Conservation (phyloP, 2,797 vertebrate species). For the Ctenopoma multispine region DNA sequence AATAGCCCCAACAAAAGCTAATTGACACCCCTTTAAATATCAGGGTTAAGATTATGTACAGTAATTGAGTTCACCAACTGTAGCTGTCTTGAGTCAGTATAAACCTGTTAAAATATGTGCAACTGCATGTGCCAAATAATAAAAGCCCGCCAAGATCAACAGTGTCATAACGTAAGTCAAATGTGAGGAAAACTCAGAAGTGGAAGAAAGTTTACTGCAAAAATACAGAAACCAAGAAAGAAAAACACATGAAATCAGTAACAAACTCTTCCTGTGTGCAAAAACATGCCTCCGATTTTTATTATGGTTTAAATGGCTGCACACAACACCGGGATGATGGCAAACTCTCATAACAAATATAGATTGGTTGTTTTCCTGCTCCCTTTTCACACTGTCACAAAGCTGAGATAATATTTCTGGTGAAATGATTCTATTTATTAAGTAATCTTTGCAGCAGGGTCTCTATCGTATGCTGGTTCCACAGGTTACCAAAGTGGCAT, state of each 20-base stretch:
- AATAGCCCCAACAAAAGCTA: slow-evolving; percentile 79
- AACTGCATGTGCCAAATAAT: slow-evolving; percentile 1
- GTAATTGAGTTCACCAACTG: slow-evolving; percentile 62
- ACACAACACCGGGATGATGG: slow-evolving; percentile 36
- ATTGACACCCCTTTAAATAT: slow-evolving; percentile 70
- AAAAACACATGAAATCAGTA: slow-evolving; percentile 26
- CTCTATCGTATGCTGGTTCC: slow-evolving; percentile 57
- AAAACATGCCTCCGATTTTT: slow-evolving; percentile 56
- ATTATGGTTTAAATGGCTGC: slow-evolving; percentile 59
- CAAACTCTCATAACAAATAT: slow-evolving; percentile 65
- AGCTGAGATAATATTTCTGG: slow-evolving; percentile 75
- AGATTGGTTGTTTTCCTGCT: slow-evolving; percentile 74
- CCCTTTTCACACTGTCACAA: slow-evolving; percentile 73
- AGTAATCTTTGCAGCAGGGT: slow-evolving; percentile 66
- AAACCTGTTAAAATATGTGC: slow-evolving; percentile 26
- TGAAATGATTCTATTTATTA: slow-evolving; percentile 81
- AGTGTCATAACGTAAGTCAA: background rate
- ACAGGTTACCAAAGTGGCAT: slow-evolving; percentile 61
- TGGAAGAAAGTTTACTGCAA: background rate
- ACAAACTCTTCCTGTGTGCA: slow-evolving; percentile 28
- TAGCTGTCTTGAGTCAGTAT: slow-evolving; percentile 28
- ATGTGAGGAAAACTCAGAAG: slow-evolving; percentile 2
- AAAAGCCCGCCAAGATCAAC: slow-evolving; percentile 13
- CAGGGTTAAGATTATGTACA: slow-evolving; percentile 59
- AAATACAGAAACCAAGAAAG: slow-evolving; percentile 8